Percentiles rank a stretch among this genome's conserved stretches.
These are phyloP conservation scores for Hemaris fuciformis DNA, from an alignment of 2,888 invertebrate species.

Conservation along the genomic window DNA sequence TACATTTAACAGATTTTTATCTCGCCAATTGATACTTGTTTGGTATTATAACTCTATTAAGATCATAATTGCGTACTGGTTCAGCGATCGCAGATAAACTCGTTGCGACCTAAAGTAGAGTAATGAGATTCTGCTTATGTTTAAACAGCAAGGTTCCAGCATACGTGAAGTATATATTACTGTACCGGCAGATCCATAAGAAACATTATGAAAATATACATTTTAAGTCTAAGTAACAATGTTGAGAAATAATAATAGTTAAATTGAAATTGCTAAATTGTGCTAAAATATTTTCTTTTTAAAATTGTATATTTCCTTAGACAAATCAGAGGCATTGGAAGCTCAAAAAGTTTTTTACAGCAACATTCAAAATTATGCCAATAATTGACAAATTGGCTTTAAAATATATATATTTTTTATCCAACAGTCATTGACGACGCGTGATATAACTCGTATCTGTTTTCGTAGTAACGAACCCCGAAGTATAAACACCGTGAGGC, in stretches of 20 bases:
- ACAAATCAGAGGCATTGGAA: too few species aligned
- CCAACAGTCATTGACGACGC: neutral
- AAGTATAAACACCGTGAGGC: neutral
- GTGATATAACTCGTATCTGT: neutral
- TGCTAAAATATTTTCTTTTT: too few species aligned
- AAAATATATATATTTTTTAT: neutral
- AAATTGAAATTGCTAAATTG: neutral
- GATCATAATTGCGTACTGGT: neutral
- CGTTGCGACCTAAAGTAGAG: neutral
- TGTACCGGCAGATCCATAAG: neutral
- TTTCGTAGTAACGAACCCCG: neutral
- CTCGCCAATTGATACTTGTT: neutral
- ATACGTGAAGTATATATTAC: neutral
- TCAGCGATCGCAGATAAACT: neutral
- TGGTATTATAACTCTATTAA: conserved; percentile 10
- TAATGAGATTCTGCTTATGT: neutral
- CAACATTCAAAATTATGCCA: too few species aligned
- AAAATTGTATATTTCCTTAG: too few species aligned
- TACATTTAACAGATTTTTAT: neutral
- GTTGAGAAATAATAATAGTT: neutral
- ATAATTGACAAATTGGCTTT: neutral
- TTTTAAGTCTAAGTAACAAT: neutral
- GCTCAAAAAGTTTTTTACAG: too few species aligned
- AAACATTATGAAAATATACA: neutral
- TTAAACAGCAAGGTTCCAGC: neutral